Evolutionary conservation across 2,797 vertebrate species (phyloP).

Genomic region (Mormyrus hasselquistii): DNA sequence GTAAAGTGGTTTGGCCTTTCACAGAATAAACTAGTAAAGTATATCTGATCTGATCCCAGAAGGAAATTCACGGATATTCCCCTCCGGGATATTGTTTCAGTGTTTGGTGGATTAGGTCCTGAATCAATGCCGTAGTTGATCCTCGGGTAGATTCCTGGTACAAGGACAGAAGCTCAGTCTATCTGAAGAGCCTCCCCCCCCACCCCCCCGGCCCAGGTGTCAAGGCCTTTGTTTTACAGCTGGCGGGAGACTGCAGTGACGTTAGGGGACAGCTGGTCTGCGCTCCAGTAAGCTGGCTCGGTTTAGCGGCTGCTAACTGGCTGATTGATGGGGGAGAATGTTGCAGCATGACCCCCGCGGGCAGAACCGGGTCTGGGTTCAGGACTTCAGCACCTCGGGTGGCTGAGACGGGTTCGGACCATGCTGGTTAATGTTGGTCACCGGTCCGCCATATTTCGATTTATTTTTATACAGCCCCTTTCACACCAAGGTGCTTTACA

Average conservation of each 20-base stretch:
- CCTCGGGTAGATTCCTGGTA: not conserved
- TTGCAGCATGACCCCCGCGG: not conserved
- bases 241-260: not conserved
- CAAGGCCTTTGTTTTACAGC: not conserved
- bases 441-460: not conserved
- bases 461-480: not conserved
- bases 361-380: not conserved
- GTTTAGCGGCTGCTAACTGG: not conserved
- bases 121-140: not conserved
- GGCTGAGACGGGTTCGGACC: not conserved
- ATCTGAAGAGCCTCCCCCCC: not conserved
- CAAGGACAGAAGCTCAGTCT: not conserved
- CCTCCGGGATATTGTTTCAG: not conserved
- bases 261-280: not conserved
- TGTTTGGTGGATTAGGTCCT: not conserved
- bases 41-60: not conserved
- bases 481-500: not conserved
- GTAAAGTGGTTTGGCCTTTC: not conserved
- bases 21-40: not conserved
- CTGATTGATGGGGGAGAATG: slow-evolving; percentile 7
- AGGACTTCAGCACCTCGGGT: not conserved
- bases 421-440: not conserved
- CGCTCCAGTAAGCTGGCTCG: slow-evolving; percentile 24
- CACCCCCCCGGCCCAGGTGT: not conserved
- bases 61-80: not conserved